These are phyloP conservation scores for Heptranchias perlo DNA, from an alignment of 2,113 vertebrate species.

Conservation along the genomic window DNA sequence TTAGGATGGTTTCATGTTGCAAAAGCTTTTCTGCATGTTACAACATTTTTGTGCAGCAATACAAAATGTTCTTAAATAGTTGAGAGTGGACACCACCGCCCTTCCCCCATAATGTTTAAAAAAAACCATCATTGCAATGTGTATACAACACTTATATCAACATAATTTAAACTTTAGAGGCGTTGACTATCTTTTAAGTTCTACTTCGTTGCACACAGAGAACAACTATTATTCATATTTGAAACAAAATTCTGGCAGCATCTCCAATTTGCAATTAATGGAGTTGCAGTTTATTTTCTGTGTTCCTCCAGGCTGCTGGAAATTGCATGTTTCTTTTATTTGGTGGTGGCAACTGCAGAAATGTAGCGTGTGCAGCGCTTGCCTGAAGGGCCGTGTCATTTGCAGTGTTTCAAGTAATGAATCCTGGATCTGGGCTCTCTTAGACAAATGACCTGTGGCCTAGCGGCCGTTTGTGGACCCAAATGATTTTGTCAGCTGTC, in stretches of 20 bases:
- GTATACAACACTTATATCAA: not conserved
- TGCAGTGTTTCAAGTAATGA: slow-evolving; percentile 39
- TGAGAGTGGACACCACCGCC: not conserved
- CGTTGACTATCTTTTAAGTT: slow-evolving; percentile 25
- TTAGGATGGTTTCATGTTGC: not conserved
- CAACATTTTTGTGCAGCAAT: not conserved
- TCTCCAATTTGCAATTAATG: slow-evolving; percentile 38
- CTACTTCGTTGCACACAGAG: slow-evolving; percentile 7
- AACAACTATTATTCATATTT: slow-evolving; percentile 28
- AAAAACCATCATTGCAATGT: not conserved
- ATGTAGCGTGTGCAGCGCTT: slow-evolving; percentile 26
- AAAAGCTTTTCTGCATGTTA: not conserved
- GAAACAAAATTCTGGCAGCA: slow-evolving; percentile 33
- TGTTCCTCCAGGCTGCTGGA: slow-evolving; percentile 33
- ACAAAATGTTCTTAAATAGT: not conserved
- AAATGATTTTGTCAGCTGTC: slow-evolving; percentile 39
- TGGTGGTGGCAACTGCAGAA: slow-evolving; percentile 15
- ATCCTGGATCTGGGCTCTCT: slow-evolving; percentile 38
- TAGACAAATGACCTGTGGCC: slow-evolving; percentile 39
- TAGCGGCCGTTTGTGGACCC: slow-evolving; percentile 32
- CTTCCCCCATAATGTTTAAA: not conserved
- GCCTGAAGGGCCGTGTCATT: slow-evolving; percentile 37
- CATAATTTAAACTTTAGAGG: slow-evolving; percentile 25
- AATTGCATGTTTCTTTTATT: slow-evolving; percentile 37
- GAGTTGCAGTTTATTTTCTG: slow-evolving; percentile 36